Evolutionary conservation across 2,888 invertebrate genomes (phyloP), one percentile per base, ranked within the genome.

Genomic region (Amiota communis): DNA sequence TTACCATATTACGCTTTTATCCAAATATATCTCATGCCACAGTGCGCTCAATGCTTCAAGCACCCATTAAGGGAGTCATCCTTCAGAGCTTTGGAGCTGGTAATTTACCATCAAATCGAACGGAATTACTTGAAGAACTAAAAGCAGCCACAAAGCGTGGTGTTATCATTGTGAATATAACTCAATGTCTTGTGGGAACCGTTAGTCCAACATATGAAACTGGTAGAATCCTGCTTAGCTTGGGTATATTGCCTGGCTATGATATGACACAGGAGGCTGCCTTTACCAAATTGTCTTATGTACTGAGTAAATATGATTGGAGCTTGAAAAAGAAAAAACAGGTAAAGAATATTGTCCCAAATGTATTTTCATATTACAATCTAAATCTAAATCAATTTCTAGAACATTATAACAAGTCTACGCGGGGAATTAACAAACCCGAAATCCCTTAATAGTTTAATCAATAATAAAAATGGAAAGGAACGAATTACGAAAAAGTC

Each of bases 51-150:
- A 93, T 94, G 82, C 90, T 95, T 46, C 92, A 93, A 79, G 93
- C 95, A 1, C 95, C 97, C 13, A 94, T 95, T 75, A 91, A 91
- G 85, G 93, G 98, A 8, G 93, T 98, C 0, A 95, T 99, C 0
- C 89, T 99, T 46, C 96, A 98, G 89, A 95, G 95, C 0, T 99
- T 96, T 84, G 98, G 99, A 0, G 92, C 95, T 0, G 99, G 99
- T 0, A 99, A 99, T 87, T 93, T 98, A 56, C 98, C 98, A 0
- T 92, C 93, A 0, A 94, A 95, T 84, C 92, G 96, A 2, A 89
- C 90, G 8, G 97, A 97, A 79, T 90, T 99, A 0, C 87, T 97
- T 10, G 90, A 92, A 0, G 94, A 93, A 79, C 89, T 98, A 13
- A 90, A 91, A 47, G 91, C 91, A 0, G 97, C 97, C 0, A 91